A percentile compares a stretch with the other conserved stretches of the same genome.
These are phyloP conservation scores for Eptatretus atami DNA, from an alignment of 2,797 vertebrate genomes.

Conservation along the genomic window DNA sequence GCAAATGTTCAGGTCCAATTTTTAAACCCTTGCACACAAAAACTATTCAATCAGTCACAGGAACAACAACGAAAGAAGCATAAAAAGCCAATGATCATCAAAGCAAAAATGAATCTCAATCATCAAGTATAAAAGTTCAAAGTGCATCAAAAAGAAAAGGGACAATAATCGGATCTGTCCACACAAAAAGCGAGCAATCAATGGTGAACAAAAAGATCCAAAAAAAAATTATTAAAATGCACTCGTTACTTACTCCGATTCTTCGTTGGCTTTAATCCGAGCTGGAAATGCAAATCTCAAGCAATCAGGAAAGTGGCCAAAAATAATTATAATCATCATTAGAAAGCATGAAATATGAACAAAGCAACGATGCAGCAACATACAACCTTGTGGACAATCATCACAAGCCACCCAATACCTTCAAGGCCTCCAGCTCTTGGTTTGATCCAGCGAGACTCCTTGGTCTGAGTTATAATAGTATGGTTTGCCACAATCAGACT, in stretches of 20 bases:
- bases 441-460: slow-evolving; percentile 95
- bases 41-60: no score
- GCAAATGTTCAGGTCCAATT: no score
- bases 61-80: no score
- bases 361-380: no score
- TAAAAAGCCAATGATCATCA: no score
- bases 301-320: slow-evolving; percentile 14
- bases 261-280: slow-evolving; percentile 86
- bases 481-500: slow-evolving; percentile 88
- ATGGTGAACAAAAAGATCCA: not conserved
- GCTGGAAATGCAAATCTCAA: slow-evolving; percentile 17
- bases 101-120: no score
- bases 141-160: no score
- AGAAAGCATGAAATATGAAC: slow-evolving; percentile 5
- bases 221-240: not conserved
- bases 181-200: not conserved
- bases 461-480: slow-evolving; percentile 97
- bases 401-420: slow-evolving; percentile 20
- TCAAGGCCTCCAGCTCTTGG: slow-evolving; percentile 92
- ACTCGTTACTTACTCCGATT: slow-evolving; percentile 40
- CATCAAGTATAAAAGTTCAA: no score
- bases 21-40: no score
- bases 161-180: no score
- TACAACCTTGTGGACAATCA: no score
- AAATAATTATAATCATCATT: slow-evolving; percentile 10